Evolutionary conservation across 2,113 vertebrate species (phyloP).

Genomic region (Syngnathus scovelli): DNA sequence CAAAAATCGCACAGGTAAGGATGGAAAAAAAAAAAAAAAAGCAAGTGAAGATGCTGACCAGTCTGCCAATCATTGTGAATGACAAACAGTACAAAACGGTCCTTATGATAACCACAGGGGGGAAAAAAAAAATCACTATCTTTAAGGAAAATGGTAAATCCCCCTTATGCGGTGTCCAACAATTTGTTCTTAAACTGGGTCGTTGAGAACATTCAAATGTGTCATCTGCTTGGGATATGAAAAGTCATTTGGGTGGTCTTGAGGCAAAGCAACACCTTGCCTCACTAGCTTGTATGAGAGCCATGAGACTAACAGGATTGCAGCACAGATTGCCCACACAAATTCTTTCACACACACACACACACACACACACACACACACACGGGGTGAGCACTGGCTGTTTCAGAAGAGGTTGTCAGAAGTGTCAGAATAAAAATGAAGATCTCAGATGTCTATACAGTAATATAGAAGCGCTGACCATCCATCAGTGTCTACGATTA

Average conservation of each 20-base stretch:
- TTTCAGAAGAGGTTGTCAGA: constrained; percentile 30
- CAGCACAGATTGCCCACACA: constrained; percentile 29
- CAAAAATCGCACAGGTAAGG: neutral
- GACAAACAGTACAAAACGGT: constrained; percentile 19
- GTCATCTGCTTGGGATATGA: constrained; percentile 22
- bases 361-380: constrained; percentile 15
- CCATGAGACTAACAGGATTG: constrained; percentile 30
- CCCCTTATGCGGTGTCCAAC: constrained; percentile 7
- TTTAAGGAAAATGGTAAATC: constrained; percentile 31
- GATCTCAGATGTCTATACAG: constrained; percentile 42
- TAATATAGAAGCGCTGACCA: constrained; percentile 42
- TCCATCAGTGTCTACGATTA: constrained; percentile 50
- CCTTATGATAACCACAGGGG: constrained; percentile 28
- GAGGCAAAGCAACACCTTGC: constrained; percentile 38
- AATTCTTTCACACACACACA: neutral
- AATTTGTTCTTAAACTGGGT: constrained; percentile 12
- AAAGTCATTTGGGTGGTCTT: constrained; percentile 40
- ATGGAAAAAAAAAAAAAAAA: neutral
- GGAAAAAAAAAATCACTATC: neutral
- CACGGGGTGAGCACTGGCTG: neutral
- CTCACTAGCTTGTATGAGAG: constrained; percentile 26
- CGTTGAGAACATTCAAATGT: constrained; percentile 41
- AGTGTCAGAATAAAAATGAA: constrained; percentile 52
- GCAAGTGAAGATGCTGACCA: neutral
- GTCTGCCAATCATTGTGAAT: constrained; percentile 40